Conservation (phyloP, 92 coral and sea anemone species). For the Isaurus tuberculatus region DNA sequence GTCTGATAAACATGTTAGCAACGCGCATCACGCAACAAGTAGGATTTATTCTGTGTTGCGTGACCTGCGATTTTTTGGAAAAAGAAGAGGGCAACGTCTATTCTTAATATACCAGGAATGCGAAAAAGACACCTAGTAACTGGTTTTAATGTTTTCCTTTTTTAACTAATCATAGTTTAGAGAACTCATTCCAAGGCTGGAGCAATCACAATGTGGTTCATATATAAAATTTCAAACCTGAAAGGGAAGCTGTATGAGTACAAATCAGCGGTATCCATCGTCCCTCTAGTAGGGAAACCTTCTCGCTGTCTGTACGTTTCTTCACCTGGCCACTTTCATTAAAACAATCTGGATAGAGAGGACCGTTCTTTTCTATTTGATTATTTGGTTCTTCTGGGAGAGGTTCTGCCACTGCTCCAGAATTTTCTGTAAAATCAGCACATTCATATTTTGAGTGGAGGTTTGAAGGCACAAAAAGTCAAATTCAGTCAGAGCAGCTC, state of each 20-base stretch:
- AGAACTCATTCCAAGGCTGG: constrained; percentile 45
- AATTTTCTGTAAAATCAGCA: constrained; percentile 33
- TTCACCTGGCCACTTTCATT: constrained; percentile 26
- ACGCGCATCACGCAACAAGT: constrained; percentile 35
- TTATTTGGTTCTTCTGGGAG: constrained; percentile 31
- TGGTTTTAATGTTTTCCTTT: constrained; percentile 33
- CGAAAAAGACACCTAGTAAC: constrained; percentile 30
- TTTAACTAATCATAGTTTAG: constrained; percentile 35
- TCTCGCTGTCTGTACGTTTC: background rate
- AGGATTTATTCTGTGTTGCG: constrained; percentile 36
- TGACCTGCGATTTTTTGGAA: constrained; percentile 36
- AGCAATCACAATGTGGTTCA: constrained; percentile 36
- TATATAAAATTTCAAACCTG: constrained; percentile 47
- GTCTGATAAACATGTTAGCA: constrained; percentile 36
- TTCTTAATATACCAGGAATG: constrained; percentile 31
- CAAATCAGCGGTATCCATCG: constrained; percentile 28
- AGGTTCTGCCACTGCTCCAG: constrained; percentile 40
- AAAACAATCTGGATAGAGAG: constrained; percentile 23
- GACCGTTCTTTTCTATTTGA: constrained; percentile 15
- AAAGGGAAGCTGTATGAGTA: constrained; percentile 41
- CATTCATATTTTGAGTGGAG: constrained; percentile 40
- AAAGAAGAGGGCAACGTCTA: constrained; percentile 31
- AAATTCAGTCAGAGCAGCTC: constrained; percentile 48
- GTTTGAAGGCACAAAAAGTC: constrained; percentile 39
- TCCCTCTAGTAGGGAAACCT: background rate